Conservation (phyloP, 2,888 invertebrate species). For the Buathra laborator region DNA sequence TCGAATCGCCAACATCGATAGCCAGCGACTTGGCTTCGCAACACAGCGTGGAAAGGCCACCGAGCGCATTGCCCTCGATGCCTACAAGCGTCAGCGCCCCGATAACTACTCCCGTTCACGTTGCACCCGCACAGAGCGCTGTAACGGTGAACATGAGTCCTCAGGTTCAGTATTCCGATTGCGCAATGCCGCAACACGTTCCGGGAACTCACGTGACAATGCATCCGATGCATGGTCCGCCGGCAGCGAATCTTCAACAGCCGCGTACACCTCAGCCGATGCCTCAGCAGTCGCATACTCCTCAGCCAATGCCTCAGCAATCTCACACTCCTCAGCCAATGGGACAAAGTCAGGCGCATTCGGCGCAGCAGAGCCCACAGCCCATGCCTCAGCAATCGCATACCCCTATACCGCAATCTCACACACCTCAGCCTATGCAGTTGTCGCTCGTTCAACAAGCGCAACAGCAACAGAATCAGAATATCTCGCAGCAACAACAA, state of each 20-base stretch:
- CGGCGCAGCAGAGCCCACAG: conserved; percentile 81
- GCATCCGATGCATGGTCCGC: conserved; percentile 84
- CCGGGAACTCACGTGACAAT: conserved; percentile 83
- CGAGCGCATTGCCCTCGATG: conserved; percentile 86
- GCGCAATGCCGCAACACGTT: conserved; percentile 91
- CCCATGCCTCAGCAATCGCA: conserved; percentile 81
- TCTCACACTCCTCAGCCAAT: conserved; percentile 81
- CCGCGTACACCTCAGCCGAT: conserved; percentile 83
- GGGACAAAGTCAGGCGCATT: conserved; percentile 79
- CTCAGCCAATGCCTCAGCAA: conserved; percentile 81
- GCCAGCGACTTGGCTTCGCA: conserved; percentile 94
- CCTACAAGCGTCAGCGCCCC: conserved; percentile 75
- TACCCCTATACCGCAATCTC: conserved; percentile 79
- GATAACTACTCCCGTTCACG: conserved; percentile 78
- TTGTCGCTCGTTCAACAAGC: conserved; percentile 77
- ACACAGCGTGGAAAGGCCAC: conserved; percentile 89
- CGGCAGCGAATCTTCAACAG: conserved; percentile 83
- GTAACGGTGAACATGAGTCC: conserved; percentile 74
- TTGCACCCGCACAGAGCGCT: conserved; percentile 75
- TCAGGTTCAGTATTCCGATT: conserved; percentile 87
- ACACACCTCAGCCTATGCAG: conserved; percentile 83
- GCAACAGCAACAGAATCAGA: conserved; percentile 73
- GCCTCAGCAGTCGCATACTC: conserved; percentile 80
- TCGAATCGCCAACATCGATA: conserved; percentile 96
- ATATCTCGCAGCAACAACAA: conserved; percentile 75